Conservation (phyloP, 1,140 invertebrate species). For the Eurosta solidaginis region DNA sequence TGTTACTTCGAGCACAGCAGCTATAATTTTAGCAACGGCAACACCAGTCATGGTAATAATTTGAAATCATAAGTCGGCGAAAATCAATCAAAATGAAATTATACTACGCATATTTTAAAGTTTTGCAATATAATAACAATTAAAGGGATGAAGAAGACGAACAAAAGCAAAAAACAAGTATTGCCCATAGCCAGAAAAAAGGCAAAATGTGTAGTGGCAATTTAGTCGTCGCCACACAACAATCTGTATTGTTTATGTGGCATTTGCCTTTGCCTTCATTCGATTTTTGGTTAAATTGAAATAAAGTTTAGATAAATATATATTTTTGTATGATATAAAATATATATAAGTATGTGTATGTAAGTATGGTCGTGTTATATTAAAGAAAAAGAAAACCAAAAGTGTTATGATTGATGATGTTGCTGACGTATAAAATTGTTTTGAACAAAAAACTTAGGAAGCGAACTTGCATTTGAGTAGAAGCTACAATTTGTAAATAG, state of each 20-base stretch:
- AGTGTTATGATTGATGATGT: conserved; percentile 57
- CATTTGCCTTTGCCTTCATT: background rate
- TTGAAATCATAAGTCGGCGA: conserved; percentile 28
- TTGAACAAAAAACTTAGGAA: background rate
- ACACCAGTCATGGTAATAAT: background rate
- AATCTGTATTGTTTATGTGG: background rate
- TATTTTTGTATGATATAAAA: background rate
- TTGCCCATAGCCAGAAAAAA: background rate
- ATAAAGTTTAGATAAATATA: background rate
- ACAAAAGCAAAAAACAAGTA: background rate
- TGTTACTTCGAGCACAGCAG: background rate
- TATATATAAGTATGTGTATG: background rate
- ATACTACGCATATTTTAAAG: conserved; percentile 28
- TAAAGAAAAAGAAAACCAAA: conserved; percentile 40
- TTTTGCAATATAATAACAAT: background rate
- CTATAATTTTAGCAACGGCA: background rate
- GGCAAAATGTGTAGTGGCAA: background rate
- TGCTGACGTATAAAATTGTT: conserved; percentile 29
- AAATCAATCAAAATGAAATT: conserved; percentile 36
- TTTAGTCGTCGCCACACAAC: background rate
- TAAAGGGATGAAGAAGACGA: background rate
- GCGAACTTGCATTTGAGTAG: background rate
- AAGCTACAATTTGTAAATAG: too few relatives aligned
- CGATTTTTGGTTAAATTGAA: background rate
- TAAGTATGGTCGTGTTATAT: background rate